Base-by-base conservation (phyloP, 2,113 vertebrate genomes). In the Cyprinodon tularosa region DNA sequence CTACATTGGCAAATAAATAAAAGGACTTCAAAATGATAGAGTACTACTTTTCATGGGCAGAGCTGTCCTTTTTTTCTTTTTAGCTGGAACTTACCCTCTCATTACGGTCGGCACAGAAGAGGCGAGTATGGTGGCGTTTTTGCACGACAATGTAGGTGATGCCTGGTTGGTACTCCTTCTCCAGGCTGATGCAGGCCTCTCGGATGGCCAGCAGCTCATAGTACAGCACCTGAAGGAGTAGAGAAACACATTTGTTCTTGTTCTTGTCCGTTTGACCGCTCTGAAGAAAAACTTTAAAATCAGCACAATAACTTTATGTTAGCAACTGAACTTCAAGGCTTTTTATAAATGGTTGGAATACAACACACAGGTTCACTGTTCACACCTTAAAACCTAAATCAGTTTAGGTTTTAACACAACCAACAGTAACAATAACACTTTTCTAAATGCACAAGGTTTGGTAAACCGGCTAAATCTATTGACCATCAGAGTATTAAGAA, bases 141-240 rank as follows among this genome's bases (percentile, higher is more conserved):
- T 99, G 98, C 88, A 99, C 98, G 80, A 99, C 98, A 22, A 99
- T 99, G 86, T 99, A 99, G 20, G 98, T 99, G 93, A 99, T 99
- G 91, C 98, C 98, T 29, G 98, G 98, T 93, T 99, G 98, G 92
- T 99, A 99, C 88, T 99, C 98, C 77, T 99, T 99, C 93, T 99
- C 98, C 94, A 99, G 92, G 90, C 96, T 97, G 92, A 99, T 99
- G 81, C 98, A 99, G 92, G 98, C 98, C 94, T 99, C 98, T 80
- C 98, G 94, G 88, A 99, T 98, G 83, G 98, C 98, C 86, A 99
- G 95, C 92, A 99, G 96, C 81, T 99, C 98, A 70, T 98, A 99
- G 92, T 99, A 99, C 89, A 99, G 95, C 90, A 99, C 98, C 98
- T 99, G 76, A 4, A 12, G 42, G 60, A 20, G 0, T 62, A 15